Conservation (phyloP, 2,113 vertebrate genomes). For the Rhabdomys dilectus region DNA sequence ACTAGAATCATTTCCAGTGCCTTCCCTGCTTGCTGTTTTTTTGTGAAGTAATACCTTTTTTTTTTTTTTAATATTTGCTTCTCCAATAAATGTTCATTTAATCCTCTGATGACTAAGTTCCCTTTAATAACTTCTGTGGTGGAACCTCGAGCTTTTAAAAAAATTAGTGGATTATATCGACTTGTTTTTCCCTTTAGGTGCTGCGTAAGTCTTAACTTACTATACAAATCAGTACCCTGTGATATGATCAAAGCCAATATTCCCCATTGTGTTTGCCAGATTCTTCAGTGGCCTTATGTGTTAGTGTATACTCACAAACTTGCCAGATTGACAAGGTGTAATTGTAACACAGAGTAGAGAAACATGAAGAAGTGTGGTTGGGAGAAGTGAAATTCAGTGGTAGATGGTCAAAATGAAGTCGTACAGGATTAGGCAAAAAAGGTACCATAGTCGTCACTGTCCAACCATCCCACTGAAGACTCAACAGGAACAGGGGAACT, state of each 20-base stretch:
- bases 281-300: constrained; percentile 9
- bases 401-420: background rate
- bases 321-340: constrained; percentile 32
- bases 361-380: background rate
- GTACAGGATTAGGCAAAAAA: no score
- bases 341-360: background rate
- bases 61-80: constrained; percentile 29
- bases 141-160: constrained; percentile 31
- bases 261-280: background rate
- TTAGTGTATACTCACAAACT: background rate
- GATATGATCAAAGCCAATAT: background rate
- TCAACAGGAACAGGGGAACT: background rate
- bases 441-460: background rate
- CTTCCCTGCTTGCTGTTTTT: constrained; percentile 48
- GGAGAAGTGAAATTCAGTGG: constrained; percentile 5
- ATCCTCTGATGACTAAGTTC: constrained; percentile 36
- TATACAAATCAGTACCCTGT: background rate
- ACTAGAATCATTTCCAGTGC: constrained; percentile 24
- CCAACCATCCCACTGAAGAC: background rate
- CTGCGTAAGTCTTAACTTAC: constrained; percentile 23
- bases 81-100: constrained; percentile 31
- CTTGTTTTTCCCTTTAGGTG: constrained; percentile 1
- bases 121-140: constrained; percentile 51
- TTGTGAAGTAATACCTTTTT: background rate
- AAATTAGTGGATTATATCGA: background rate